These are phyloP conservation scores for Asbolus verrucosus DNA, from an alignment of 1,140 invertebrate species.

Conservation along the genomic window DNA sequence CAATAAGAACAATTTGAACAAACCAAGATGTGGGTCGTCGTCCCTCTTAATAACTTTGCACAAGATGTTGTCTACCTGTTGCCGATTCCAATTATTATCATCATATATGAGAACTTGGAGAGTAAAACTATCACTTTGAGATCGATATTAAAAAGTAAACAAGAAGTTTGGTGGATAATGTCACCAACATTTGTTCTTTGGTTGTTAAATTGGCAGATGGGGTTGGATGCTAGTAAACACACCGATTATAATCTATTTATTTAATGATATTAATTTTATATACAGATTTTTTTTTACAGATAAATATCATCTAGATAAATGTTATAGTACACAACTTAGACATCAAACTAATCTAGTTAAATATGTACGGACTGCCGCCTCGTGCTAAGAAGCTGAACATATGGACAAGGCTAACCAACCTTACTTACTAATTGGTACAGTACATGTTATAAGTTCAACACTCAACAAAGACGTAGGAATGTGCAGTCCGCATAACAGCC, in stretches of 20 bases:
- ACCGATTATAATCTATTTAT: constrained; percentile 47
- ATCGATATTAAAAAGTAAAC: too few relatives aligned
- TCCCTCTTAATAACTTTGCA: too few relatives aligned
- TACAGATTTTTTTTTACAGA: constrained; percentile 57
- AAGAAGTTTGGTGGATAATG: too few relatives aligned
- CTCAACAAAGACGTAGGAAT: constrained; percentile 49
- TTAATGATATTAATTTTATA: constrained; percentile 56
- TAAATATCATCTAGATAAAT: constrained; percentile 61
- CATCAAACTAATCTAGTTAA: constrained; percentile 58
- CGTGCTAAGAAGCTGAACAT: constrained; percentile 47
- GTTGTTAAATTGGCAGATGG: too few relatives aligned
- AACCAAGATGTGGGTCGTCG: too few relatives aligned
- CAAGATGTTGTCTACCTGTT: too few relatives aligned
- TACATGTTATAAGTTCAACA: constrained; percentile 30
- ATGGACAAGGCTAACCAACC: constrained; percentile 40
- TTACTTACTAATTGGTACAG: constrained; percentile 4
- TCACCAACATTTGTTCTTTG: too few relatives aligned
- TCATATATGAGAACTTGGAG: too few relatives aligned
- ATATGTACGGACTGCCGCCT: constrained; percentile 54
- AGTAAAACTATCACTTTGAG: too few relatives aligned
- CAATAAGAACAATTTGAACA: too few relatives aligned
- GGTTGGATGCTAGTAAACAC: too few relatives aligned
- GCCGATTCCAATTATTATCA: too few relatives aligned
- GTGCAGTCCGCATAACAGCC: constrained; percentile 61
- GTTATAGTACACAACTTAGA: constrained; percentile 62